Evolutionary conservation across 2,113 vertebrate species (phyloP).

Genomic region (Ovis aries): DNA sequence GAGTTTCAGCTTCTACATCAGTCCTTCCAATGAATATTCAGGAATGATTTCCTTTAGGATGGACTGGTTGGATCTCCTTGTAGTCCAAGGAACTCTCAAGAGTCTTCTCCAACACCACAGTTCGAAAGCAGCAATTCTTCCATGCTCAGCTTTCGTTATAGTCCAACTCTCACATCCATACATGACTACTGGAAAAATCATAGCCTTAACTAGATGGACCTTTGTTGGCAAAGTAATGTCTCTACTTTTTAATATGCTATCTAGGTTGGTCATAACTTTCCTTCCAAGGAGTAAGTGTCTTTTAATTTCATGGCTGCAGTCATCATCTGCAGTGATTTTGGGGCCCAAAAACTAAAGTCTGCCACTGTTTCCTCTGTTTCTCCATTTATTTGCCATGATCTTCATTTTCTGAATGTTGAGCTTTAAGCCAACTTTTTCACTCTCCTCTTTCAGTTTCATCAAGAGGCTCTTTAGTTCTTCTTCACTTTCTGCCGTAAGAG

Average conservation of each 20-base stretch:
- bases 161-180: neutral
- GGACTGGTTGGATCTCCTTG: neutral
- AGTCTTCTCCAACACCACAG: neutral
- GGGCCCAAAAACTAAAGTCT: neutral
- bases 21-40: neutral
- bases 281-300: neutral
- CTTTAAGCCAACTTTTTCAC: neutral
- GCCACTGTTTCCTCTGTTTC: neutral
- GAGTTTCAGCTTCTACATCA: neutral
- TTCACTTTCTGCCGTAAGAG: neutral
- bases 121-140: neutral
- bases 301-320: neutral
- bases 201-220: neutral
- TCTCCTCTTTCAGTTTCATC: neutral
- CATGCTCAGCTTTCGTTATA: neutral
- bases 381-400: neutral
- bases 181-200: neutral
- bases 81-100: neutral
- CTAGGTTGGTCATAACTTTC: neutral
- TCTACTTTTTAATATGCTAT: neutral
- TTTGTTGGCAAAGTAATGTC: neutral
- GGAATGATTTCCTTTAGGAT: neutral
- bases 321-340: neutral
- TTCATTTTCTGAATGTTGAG: neutral
- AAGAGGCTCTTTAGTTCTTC: no score